Evolutionary conservation across 2,113 vertebrate genomes (phyloP).

Genomic region (Eublepharis macularius): DNA sequence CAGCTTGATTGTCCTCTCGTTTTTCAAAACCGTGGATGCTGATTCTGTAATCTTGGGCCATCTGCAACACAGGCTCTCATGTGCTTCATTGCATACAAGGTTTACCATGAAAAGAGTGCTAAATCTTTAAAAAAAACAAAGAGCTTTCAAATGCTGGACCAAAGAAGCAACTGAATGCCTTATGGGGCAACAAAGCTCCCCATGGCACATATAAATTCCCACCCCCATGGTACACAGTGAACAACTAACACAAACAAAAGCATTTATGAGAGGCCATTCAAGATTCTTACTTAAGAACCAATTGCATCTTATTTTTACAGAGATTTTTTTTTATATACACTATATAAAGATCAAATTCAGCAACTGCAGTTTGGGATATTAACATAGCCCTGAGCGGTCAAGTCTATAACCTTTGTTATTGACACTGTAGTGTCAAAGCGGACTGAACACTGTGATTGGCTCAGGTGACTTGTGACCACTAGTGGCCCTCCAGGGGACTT

Average conservation of each 20-base stretch:
- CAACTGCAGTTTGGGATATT: too few relatives aligned
- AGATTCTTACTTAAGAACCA: not conserved
- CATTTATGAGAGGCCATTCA: not conserved
- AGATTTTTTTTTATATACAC: not conserved
- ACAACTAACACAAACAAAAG: not conserved
- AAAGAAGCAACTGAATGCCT: not conserved
- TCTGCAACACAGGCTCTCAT: not conserved
- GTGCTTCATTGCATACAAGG: not conserved
- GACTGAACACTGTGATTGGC: too few relatives aligned
- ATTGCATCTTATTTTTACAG: too few relatives aligned
- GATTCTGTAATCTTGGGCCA: not conserved
- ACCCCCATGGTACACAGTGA: not conserved
- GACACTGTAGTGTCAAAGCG: too few relatives aligned
- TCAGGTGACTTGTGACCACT: too few relatives aligned
- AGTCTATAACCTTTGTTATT: too few relatives aligned
- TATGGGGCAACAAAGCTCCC: not conserved
- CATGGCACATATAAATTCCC: not conserved
- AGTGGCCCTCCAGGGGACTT: too few relatives aligned
- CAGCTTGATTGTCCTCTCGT: not conserved
- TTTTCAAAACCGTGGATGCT: not conserved
- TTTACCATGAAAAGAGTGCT: not conserved
- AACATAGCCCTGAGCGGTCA: too few relatives aligned
- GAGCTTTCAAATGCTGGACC: not conserved
- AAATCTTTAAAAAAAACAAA: not conserved
- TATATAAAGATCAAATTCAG: too few relatives aligned